These are phyloP conservation scores for Drosophila phalerata DNA, from an alignment of 2,888 invertebrate genomes.

Conservation along the genomic window DNA sequence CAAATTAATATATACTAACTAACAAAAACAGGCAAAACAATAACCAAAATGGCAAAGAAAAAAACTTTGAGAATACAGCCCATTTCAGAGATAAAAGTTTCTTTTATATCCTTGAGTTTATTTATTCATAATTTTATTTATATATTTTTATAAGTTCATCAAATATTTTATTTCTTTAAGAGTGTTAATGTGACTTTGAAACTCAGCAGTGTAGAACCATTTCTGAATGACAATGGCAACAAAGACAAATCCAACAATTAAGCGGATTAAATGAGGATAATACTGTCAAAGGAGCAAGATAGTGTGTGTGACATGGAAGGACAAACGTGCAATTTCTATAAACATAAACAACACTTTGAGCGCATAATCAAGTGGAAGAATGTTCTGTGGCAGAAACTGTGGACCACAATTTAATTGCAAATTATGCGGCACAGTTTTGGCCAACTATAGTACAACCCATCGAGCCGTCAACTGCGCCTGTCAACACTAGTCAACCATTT, in stretches of 20 bases:
- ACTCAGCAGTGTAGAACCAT: no score
- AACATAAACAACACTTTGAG: slow-evolving; percentile 69
- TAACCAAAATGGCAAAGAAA: no score
- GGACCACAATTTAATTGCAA: slow-evolving; percentile 63
- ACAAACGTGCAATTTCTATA: slow-evolving; percentile 61
- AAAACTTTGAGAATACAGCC: no score
- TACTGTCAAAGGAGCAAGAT: slow-evolving; percentile 41
- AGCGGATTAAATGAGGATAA: slow-evolving; percentile 62
- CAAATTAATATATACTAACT: no score
- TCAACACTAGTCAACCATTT: slow-evolving; percentile 24
- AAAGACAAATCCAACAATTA: slow-evolving; percentile 62
- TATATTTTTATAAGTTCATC: no score
- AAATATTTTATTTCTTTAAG: no score
- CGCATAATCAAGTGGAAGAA: slow-evolving; percentile 59
- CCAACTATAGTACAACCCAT: slow-evolving; percentile 8
- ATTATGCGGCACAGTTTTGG: slow-evolving; percentile 58
- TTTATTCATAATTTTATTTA: no score
- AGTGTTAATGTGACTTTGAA: no score
- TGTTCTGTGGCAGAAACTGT: slow-evolving; percentile 15
- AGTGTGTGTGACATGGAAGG: slow-evolving; percentile 1
- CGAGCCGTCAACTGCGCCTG: neutral
- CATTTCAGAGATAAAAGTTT: no score
- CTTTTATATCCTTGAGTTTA: no score
- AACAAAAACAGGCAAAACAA: no score
- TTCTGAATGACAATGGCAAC: no score